Conservation (phyloP, 1,140 invertebrate species). For the Meloidogyne chitwoodi region DNA sequence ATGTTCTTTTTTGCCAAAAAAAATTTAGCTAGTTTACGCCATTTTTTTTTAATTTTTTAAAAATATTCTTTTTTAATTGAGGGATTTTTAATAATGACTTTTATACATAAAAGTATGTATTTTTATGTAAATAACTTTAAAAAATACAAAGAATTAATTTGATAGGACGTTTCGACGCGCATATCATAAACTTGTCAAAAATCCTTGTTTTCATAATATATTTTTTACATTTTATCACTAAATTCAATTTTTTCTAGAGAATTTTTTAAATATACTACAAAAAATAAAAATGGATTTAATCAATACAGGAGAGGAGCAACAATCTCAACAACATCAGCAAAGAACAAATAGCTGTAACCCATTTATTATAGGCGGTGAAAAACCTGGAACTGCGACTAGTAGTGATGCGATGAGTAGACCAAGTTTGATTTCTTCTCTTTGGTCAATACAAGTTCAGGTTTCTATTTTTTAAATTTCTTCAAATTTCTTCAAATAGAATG, state of each 20-base stretch:
- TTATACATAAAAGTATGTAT: no score
- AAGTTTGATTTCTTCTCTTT: constrained; percentile 14
- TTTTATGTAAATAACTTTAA: no score
- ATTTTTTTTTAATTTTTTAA: not conserved
- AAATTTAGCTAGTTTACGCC: not conserved
- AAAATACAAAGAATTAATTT: no score
- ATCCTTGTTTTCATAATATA: no score
- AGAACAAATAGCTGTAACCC: not conserved
- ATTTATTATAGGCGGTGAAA: not conserved
- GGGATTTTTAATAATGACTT: no score
- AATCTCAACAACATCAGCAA: not conserved
- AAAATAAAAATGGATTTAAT: not conserved
- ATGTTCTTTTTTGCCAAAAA: no score
- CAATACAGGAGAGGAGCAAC: not conserved
- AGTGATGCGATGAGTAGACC: not conserved
- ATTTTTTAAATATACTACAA: no score
- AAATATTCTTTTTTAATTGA: not conserved
- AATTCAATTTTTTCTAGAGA: no score
- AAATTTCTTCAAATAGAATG: not conserved
- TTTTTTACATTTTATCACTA: not conserved
- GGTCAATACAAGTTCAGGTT: constrained; percentile 17
- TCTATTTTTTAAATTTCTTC: not conserved
- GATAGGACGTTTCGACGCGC: no score
- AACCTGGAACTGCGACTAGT: constrained; percentile 57
- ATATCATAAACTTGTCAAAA: no score